phyloP scores from a whole-genome alignment of 2,797 vertebrate species.

The Botia almorhae region DNA sequence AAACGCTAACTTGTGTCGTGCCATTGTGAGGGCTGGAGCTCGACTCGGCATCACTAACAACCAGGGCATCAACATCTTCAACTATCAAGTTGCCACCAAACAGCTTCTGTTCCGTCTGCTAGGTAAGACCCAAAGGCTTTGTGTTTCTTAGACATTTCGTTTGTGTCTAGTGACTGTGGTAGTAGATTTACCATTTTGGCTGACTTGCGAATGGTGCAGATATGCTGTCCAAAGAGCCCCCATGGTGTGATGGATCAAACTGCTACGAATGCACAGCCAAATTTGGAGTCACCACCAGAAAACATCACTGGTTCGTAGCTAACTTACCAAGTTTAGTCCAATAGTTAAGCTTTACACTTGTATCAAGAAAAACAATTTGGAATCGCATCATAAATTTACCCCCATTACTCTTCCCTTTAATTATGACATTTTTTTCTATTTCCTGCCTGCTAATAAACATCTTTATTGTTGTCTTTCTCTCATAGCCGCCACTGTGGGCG shows the following conservation, averaged over 20 bases:
- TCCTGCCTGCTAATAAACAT: background rate
- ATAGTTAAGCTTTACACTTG: background rate
- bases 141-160: background rate
- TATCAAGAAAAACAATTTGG: background rate
- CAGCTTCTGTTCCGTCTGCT: slow-evolving; percentile 96
- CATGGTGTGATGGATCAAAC: slow-evolving; percentile 98
- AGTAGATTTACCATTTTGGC: background rate
- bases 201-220: slow-evolving; percentile 73
- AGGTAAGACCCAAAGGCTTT: slow-evolving; percentile 72
- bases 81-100: slow-evolving; percentile 99
- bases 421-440: background rate
- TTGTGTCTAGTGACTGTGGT: background rate
- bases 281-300: slow-evolving; percentile 97
- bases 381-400: background rate
- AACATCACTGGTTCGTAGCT: slow-evolving; percentile 92
- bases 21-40: slow-evolving; percentile 94
- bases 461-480: background rate
- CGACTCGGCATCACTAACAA: slow-evolving; percentile 95
- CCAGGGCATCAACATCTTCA: slow-evolving; percentile 97
- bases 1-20: slow-evolving; percentile 95
- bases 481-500: slow-evolving; percentile 96
- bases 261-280: slow-evolving; percentile 96
- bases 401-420: no score
- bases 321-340: background rate
- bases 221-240: slow-evolving; percentile 98